Conservation (phyloP, 2,797 vertebrate species). For the Oceanodroma leucorhoa region DNA sequence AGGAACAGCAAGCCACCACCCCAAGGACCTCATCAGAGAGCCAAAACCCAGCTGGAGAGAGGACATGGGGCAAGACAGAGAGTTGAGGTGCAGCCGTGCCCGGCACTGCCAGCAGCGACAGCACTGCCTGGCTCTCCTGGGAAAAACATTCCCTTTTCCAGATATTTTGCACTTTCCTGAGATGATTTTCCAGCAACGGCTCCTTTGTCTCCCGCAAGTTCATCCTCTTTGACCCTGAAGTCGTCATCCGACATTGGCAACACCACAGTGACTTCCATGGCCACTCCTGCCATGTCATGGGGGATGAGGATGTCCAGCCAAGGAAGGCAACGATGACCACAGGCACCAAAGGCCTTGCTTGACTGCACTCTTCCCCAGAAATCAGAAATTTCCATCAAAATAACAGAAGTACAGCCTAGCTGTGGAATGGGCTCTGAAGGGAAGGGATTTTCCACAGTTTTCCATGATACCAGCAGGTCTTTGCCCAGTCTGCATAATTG, state of each 20-base stretch:
- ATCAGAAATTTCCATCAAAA: neutral
- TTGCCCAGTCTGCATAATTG: neutral
- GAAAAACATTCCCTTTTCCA: neutral
- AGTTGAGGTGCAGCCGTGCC: neutral
- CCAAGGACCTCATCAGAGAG: neutral
- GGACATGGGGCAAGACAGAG: neutral
- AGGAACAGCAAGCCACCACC: neutral
- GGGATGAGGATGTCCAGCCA: neutral
- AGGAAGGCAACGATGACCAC: neutral
- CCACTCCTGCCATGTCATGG: fast-evolving
- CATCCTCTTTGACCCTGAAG: neutral
- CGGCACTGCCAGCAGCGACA: fast-evolving
- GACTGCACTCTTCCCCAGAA: neutral
- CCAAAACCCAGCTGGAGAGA: neutral
- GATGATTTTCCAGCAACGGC: fast-evolving
- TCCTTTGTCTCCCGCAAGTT: fast-evolving
- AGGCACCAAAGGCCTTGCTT: neutral
- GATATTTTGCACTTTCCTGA: neutral
- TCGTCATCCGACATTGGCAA: neutral
- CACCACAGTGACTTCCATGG: neutral
- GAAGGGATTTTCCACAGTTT: neutral
- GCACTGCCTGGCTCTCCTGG: fast-evolving
- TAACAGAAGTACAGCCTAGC: neutral
- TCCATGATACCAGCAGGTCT: constrained; percentile 23
- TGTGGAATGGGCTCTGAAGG: fast-evolving